phyloP scores from a whole-genome alignment of 2,888 invertebrate species.

The Laothoe populi region DNA sequence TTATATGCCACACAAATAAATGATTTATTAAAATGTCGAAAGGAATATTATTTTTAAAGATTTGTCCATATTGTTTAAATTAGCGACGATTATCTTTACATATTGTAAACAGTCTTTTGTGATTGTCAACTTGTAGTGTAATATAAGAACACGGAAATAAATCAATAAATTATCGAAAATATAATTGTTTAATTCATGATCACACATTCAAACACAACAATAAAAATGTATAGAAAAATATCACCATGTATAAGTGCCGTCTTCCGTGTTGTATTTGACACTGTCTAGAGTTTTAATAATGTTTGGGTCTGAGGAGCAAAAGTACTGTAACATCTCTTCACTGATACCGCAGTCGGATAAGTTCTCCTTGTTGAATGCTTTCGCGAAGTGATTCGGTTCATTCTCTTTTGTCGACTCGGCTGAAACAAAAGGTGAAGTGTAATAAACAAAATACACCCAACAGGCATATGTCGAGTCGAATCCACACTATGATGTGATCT shows the following conservation, averaged over 20 bases:
- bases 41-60: neutral
- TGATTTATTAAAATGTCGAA: neutral
- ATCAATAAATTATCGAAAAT: conserved; percentile 41
- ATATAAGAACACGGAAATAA: conserved; percentile 30
- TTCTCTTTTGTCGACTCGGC: conserved; percentile 79
- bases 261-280: conserved; percentile 86
- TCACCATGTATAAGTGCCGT: conserved; percentile 84
- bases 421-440: conserved; percentile 50
- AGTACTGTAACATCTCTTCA: conserved; percentile 85
- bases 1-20: neutral
- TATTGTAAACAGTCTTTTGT: conserved; percentile 34
- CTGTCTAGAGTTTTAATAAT: conserved; percentile 85
- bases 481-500: too few species aligned
- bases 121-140: conserved; percentile 26
- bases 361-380: conserved; percentile 92
- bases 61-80: conserved; percentile 35
- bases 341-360: conserved; percentile 94
- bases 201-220: conserved; percentile 42
- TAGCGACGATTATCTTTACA: conserved; percentile 8
- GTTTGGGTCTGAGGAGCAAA: conserved; percentile 86
- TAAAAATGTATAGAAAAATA: conserved; percentile 39
- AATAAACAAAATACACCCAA: neutral
- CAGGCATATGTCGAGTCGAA: too few species aligned
- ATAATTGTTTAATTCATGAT: conserved; percentile 51
- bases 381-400: conserved; percentile 78